phyloP scores from a whole-genome alignment of 2,888 invertebrate species.

The Vandiemenella viatica region DNA sequence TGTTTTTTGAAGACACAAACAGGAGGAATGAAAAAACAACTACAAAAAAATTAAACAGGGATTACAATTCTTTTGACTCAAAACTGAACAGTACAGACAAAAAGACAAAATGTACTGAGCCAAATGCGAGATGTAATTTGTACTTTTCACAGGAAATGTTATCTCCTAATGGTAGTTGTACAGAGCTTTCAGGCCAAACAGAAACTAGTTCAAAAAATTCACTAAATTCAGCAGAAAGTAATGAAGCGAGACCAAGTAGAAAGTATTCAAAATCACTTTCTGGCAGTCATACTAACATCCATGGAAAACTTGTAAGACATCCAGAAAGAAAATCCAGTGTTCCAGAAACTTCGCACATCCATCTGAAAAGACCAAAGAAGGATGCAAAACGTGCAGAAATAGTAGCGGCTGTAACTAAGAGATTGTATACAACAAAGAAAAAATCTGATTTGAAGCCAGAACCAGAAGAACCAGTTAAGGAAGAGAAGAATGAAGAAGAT shows the following conservation, averaged over 20 bases:
- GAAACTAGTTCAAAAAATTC: neutral
- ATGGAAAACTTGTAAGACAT: neutral
- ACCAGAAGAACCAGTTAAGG: slow-evolving; percentile 4
- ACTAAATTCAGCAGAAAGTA: neutral
- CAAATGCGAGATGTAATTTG: neutral
- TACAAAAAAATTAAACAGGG: neutral
- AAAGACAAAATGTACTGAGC: neutral
- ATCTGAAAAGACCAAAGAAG: slow-evolving; percentile 11
- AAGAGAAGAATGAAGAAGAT: slow-evolving; percentile 7
- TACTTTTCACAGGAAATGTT: neutral
- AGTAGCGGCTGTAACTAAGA: slow-evolving; percentile 52
- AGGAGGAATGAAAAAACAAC: neutral
- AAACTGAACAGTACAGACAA: neutral
- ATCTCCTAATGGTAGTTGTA: neutral
- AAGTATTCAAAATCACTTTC: neutral
- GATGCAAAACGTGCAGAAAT: slow-evolving; percentile 36
- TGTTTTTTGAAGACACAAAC: too few species aligned
- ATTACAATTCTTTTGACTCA: neutral
- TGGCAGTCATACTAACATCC: neutral
- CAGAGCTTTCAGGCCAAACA: neutral
- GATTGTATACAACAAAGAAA: slow-evolving; percentile 36
- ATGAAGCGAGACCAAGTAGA: neutral
- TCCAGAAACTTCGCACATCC: neutral
- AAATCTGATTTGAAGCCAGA: slow-evolving; percentile 6
- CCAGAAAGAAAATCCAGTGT: neutral